These are phyloP conservation scores for Himalopsyche tibetana DNA, from an alignment of 2,888 invertebrate genomes.

Conservation along the genomic window DNA sequence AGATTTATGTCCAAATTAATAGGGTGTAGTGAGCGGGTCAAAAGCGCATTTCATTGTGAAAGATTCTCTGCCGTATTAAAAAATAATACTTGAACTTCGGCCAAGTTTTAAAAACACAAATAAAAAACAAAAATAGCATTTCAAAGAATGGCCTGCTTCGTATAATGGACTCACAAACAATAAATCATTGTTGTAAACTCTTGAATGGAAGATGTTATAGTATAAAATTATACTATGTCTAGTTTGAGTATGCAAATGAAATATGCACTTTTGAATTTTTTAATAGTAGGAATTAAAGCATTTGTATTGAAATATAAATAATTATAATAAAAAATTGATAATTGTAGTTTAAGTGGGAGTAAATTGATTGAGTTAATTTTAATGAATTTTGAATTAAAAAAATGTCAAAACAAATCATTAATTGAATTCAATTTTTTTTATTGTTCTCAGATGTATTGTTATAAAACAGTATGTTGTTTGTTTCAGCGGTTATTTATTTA, in stretches of 20 bases:
- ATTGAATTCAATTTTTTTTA: no score
- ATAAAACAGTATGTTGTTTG: no score
- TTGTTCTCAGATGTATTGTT: no score
- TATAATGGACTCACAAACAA: slow-evolving; percentile 18
- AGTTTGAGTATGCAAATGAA: slow-evolving; percentile 1
- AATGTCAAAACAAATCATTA: no score
- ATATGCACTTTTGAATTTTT: neutral
- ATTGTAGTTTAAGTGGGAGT: no score
- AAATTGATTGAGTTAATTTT: no score
- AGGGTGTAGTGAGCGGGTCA: neutral
- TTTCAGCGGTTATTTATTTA: no score
- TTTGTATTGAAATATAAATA: no score
- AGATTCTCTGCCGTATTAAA: slow-evolving; percentile 18
- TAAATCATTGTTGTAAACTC: slow-evolving; percentile 41
- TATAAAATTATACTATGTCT: neutral
- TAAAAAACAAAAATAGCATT: slow-evolving; percentile 6
- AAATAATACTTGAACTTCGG: slow-evolving; percentile 25
- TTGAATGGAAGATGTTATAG: slow-evolving; percentile 29
- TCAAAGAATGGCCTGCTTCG: slow-evolving; percentile 28
- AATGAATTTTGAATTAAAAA: no score
- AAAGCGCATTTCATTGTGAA: slow-evolving; percentile 42
- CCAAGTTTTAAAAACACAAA: slow-evolving; percentile 27
- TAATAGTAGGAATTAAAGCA: no score
- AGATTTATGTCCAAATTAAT: no score
- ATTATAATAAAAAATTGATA: no score